These are phyloP conservation scores for Nesidiocoris tenuis DNA, from an alignment of 2,888 invertebrate genomes.

Conservation along the genomic window DNA sequence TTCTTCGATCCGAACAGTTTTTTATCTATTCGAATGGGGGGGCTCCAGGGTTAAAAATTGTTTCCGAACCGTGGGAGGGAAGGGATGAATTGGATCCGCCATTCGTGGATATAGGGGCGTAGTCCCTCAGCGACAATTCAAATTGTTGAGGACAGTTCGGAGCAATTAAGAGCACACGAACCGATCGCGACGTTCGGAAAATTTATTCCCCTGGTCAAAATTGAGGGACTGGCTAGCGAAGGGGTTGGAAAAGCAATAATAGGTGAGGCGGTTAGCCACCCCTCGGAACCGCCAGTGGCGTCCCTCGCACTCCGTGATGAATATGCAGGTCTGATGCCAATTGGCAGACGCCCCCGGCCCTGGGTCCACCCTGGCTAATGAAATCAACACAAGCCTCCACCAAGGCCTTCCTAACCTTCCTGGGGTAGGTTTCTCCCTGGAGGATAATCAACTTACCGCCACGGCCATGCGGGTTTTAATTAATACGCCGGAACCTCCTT, in stretches of 20 bases:
- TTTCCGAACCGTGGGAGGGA: too few species aligned
- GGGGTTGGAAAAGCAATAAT: slow-evolving; percentile 17
- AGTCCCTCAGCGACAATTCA: background rate
- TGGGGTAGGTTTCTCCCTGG: slow-evolving; percentile 11
- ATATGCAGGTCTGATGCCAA: slow-evolving; percentile 49
- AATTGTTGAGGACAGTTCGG: background rate
- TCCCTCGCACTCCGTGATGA: slow-evolving; percentile 31
- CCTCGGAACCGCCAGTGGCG: background rate
- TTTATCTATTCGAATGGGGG: too few species aligned
- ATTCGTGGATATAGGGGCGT: too few species aligned
- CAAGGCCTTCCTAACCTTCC: background rate
- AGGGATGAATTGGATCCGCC: too few species aligned
- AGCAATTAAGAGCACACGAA: background rate
- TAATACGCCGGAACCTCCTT: slow-evolving; percentile 41
- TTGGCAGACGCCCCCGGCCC: slow-evolving; percentile 43
- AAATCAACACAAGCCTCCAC: slow-evolving; percentile 46
- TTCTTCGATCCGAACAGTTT: too few species aligned
- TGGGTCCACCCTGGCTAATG: slow-evolving; percentile 37
- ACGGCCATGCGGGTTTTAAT: slow-evolving; percentile 45
- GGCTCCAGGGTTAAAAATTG: too few species aligned
- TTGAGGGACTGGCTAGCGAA: background rate
- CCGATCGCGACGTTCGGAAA: background rate
- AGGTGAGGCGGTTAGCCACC: slow-evolving; percentile 18
- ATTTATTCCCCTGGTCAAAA: slow-evolving; percentile 5
- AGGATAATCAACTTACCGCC: slow-evolving; percentile 45